Percentiles rank a stretch among this genome's conserved stretches.
Conservation (phyloP, 1,140 invertebrate genomes). For the Drosophila kepulauana region DNA sequence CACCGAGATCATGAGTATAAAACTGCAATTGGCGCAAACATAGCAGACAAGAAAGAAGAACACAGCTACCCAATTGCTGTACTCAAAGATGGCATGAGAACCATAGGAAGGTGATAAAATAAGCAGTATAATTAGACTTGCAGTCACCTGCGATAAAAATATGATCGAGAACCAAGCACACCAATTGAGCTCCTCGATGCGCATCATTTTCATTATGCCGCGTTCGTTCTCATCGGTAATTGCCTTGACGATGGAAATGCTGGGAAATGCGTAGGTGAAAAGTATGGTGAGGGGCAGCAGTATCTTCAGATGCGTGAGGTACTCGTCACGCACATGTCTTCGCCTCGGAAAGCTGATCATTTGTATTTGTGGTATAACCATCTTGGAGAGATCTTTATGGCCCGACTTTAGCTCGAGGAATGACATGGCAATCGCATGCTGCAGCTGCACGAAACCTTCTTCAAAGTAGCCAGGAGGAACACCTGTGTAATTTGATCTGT, state of each 20-base stretch:
- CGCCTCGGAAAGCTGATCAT: conserved; percentile 33
- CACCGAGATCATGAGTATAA: conserved; percentile 24
- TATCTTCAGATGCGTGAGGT: conserved; percentile 15
- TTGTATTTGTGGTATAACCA: background rate
- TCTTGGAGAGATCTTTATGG: no score
- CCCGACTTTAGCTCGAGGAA: conserved; percentile 17
- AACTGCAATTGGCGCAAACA: conserved; percentile 13
- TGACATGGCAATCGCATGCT: conserved; percentile 46
- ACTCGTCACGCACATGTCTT: conserved; percentile 15
- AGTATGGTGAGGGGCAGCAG: conserved; percentile 19
- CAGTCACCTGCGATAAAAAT: conserved; percentile 1
- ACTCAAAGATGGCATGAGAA: conserved; percentile 6
- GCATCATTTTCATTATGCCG: conserved; percentile 87
- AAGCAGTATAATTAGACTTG: conserved; percentile 2
- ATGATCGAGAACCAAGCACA: conserved; percentile 21
- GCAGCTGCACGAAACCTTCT: conserved; percentile 48
- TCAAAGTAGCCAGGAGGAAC: conserved; percentile 29
- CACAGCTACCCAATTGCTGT: background rate
- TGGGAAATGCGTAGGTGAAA: conserved; percentile 79
- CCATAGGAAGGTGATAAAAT: background rate
- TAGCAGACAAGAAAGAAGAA: conserved; percentile 27
- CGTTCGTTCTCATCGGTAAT: conserved; percentile 62
- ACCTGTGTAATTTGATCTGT: background rate
- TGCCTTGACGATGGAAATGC: conserved; percentile 85
- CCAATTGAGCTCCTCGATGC: conserved; percentile 86